Conservation (phyloP, 2,113 vertebrate species). For the Psilopsiagon aurifrons region DNA sequence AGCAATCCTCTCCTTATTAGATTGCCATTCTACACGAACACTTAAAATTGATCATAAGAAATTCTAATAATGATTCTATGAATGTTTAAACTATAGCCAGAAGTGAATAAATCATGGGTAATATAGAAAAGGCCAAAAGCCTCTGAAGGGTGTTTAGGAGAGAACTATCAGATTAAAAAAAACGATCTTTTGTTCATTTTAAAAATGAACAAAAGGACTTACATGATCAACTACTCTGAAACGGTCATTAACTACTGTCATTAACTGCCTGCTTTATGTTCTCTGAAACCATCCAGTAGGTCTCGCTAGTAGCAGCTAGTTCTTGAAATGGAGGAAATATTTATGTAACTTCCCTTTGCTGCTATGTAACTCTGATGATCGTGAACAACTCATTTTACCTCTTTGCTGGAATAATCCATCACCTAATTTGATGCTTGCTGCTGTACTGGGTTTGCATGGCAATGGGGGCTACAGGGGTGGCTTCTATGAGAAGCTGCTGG, state of each 20-base stretch:
- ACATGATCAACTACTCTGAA: neutral
- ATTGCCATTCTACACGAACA: neutral
- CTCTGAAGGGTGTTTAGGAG: neutral
- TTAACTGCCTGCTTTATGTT: neutral
- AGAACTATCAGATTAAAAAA: neutral
- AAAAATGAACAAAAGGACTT: neutral
- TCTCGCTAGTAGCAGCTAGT: neutral
- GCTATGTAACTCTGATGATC: neutral
- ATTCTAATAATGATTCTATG: neutral
- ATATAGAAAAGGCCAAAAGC: neutral
- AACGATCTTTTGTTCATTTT: neutral
- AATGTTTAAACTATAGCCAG: neutral
- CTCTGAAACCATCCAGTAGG: neutral
- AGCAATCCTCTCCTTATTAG: neutral
- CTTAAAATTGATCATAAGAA: neutral
- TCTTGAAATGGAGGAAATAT: neutral
- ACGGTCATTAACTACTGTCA: neutral
- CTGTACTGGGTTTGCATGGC: neutral
- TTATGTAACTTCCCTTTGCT: neutral
- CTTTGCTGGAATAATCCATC: neutral
- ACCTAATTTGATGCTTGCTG: neutral
- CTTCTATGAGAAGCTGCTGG: neutral
- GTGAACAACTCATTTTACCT: neutral
- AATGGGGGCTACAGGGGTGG: neutral
- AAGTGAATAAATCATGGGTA: neutral